These are phyloP conservation scores for Lepidochitona cinerea DNA, from an alignment of 2,888 invertebrate species.

Conservation along the genomic window DNA sequence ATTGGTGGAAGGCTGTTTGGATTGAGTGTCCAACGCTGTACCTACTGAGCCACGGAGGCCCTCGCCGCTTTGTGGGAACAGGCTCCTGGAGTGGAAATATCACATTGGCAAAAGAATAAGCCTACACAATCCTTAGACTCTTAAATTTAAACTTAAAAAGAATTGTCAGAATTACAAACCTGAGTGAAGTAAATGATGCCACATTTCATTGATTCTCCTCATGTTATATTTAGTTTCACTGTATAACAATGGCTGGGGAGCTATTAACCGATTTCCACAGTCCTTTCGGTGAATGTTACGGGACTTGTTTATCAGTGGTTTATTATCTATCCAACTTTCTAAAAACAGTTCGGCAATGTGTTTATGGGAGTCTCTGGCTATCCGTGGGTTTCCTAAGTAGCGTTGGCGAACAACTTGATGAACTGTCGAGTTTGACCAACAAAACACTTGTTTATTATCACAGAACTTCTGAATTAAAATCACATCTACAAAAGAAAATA, in stretches of 20 bases:
- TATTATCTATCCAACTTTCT: slow-evolving; percentile 48
- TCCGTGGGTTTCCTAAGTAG: slow-evolving; percentile 36
- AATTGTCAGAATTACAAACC: slow-evolving; percentile 37
- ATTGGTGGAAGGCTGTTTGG: too few species aligned
- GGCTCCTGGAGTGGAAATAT: too few species aligned
- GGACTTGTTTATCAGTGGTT: slow-evolving; percentile 36
- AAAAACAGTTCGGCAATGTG: slow-evolving; percentile 54
- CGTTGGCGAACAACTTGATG: slow-evolving; percentile 33
- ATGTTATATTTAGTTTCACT: slow-evolving; percentile 68
- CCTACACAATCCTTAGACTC: too few species aligned
- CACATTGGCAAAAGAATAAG: too few species aligned
- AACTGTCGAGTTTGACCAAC: slow-evolving; percentile 42
- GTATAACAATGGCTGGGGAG: slow-evolving; percentile 59
- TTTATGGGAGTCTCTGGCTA: slow-evolving; percentile 38
- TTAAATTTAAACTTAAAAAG: too few species aligned
- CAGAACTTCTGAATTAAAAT: slow-evolving; percentile 27
- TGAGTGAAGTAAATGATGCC: slow-evolving; percentile 70
- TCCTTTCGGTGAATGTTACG: slow-evolving; percentile 28
- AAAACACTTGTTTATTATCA: slow-evolving; percentile 39
- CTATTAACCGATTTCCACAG: slow-evolving; percentile 35
- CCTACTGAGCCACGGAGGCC: too few species aligned
- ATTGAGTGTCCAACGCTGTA: too few species aligned
- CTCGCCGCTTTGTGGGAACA: too few species aligned
- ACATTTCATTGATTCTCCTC: slow-evolving; percentile 66
- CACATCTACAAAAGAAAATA: slow-evolving; percentile 24